These are phyloP conservation scores for Glyptemys insculpta DNA, from an alignment of 2,797 vertebrate genomes.

Conservation along the genomic window DNA sequence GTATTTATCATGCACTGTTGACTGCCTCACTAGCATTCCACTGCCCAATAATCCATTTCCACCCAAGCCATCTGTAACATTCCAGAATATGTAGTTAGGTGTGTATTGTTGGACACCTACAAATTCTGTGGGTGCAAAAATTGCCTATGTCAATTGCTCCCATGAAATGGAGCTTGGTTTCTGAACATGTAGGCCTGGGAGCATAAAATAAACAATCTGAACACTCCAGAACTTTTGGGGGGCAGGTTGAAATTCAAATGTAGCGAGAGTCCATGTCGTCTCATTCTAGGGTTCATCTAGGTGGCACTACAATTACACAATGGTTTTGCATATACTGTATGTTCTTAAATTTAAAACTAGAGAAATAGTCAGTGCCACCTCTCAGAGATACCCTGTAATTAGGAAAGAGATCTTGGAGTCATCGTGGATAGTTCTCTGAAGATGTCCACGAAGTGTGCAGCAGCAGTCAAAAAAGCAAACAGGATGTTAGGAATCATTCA, in stretches of 20 bases:
- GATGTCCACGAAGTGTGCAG: too few species aligned
- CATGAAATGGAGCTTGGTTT: neutral
- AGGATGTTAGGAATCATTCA: too few species aligned
- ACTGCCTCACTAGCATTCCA: neutral
- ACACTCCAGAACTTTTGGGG: neutral
- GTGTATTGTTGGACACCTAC: neutral
- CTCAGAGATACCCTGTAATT: slow-evolving; percentile 72
- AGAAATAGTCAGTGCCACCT: slow-evolving; percentile 41
- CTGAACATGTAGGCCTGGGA: neutral
- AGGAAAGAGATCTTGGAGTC: too few species aligned
- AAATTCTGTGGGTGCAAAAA: neutral
- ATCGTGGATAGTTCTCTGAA: too few species aligned
- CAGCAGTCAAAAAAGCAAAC: too few species aligned
- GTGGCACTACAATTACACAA: neutral
- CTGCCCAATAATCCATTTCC: neutral
- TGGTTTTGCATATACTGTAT: slow-evolving; percentile 52
- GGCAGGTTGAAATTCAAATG: neutral
- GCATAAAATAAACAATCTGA: neutral
- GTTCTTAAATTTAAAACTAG: slow-evolving; percentile 56
- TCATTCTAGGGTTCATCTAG: slow-evolving; percentile 12
- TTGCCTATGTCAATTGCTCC: neutral
- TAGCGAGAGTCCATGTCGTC: neutral
- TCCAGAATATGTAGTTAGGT: neutral
- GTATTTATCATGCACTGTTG: fast-evolving
- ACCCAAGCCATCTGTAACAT: neutral